Evolutionary conservation across 2,888 invertebrate species (phyloP).

Genomic region (Scaptomyza tumidula): DNA sequence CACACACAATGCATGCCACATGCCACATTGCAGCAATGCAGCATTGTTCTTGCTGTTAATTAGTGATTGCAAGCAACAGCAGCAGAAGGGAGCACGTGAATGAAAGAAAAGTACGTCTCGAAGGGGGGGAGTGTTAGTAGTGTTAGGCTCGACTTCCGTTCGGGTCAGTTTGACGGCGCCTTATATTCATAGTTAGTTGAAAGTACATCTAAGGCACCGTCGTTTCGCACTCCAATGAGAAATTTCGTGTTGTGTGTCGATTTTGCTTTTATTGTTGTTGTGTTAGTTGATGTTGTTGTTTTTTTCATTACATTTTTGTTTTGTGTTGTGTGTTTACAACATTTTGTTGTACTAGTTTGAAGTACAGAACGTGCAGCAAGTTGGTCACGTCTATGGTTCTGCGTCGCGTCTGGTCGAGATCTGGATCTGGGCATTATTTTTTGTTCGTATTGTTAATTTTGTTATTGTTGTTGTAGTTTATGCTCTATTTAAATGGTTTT

Average conservation of each 20-base stretch:
- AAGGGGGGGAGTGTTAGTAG: background rate
- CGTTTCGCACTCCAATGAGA: slow-evolving; percentile 75
- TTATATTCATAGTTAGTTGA: background rate
- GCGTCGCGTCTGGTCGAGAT: slow-evolving; percentile 27
- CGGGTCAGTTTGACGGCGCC: slow-evolving; percentile 52
- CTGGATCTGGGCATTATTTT: slow-evolving; percentile 33
- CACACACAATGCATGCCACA: slow-evolving; percentile 24
- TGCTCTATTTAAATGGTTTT: slow-evolving; percentile 76
- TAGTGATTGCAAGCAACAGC: slow-evolving; percentile 26
- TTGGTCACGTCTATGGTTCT: slow-evolving; percentile 62
- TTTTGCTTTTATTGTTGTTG: slow-evolving; percentile 29
- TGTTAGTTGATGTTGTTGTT: slow-evolving; percentile 12
- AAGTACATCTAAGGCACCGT: slow-evolving; percentile 61
- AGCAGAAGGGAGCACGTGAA: background rate
- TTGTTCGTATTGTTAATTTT: slow-evolving; percentile 14
- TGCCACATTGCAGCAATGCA: slow-evolving; percentile 9
- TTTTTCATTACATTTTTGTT: background rate
- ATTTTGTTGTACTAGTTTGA: slow-evolving; percentile 21
- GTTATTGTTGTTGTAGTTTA: slow-evolving; percentile 61
- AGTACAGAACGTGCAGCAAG: slow-evolving; percentile 64
- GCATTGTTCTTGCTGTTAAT: slow-evolving; percentile 49
- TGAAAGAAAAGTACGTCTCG: background rate
- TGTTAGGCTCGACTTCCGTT: slow-evolving; percentile 43
- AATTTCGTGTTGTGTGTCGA: slow-evolving; percentile 70
- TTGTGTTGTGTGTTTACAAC: background rate